These are phyloP conservation scores for Ceyx cyanopectus DNA, from an alignment of 2,113 vertebrate species.

Conservation along the genomic window DNA sequence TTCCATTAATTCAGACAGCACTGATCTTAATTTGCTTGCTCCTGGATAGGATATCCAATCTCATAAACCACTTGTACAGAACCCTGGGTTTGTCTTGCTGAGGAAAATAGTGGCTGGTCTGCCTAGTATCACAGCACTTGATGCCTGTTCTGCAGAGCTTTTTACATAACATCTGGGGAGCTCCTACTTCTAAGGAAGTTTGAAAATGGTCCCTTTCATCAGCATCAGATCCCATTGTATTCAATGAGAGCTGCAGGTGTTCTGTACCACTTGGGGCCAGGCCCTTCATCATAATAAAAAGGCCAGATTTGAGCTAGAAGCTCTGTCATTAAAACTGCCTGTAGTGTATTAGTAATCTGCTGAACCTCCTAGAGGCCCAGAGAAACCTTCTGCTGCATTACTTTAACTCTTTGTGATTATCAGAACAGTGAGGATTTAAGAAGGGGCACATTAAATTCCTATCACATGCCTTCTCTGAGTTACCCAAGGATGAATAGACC, in stretches of 20 bases:
- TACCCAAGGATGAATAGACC: constrained; percentile 48
- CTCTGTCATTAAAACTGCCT: constrained; percentile 67
- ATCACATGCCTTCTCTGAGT: constrained; percentile 32
- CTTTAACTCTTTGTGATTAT: constrained; percentile 58
- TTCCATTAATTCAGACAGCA: constrained; percentile 52
- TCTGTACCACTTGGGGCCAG: constrained; percentile 72
- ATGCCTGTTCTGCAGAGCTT: constrained; percentile 66
- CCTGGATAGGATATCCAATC: constrained; percentile 9
- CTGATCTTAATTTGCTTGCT: constrained; percentile 57
- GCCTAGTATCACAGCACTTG: constrained; percentile 59
- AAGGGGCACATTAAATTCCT: constrained; percentile 37
- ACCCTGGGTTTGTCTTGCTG: constrained; percentile 56
- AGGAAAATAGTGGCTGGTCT: constrained; percentile 62
- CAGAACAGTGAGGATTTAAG: constrained; percentile 43
- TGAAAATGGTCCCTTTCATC: constrained; percentile 72
- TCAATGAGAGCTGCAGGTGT: constrained; percentile 74
- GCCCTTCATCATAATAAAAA: constrained; percentile 65
- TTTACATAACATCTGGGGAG: constrained; percentile 73
- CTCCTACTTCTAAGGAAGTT: constrained; percentile 68
- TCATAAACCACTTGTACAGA: constrained; percentile 1
- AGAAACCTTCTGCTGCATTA: constrained; percentile 56
- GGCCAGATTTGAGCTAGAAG: constrained; percentile 68
- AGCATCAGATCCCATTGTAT: constrained; percentile 73
- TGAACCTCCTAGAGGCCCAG: constrained; percentile 54
- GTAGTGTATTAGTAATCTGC: constrained; percentile 63